Evolutionary conservation across 2,113 vertebrate species (phyloP).

Genomic region (Gymnogyps californianus): DNA sequence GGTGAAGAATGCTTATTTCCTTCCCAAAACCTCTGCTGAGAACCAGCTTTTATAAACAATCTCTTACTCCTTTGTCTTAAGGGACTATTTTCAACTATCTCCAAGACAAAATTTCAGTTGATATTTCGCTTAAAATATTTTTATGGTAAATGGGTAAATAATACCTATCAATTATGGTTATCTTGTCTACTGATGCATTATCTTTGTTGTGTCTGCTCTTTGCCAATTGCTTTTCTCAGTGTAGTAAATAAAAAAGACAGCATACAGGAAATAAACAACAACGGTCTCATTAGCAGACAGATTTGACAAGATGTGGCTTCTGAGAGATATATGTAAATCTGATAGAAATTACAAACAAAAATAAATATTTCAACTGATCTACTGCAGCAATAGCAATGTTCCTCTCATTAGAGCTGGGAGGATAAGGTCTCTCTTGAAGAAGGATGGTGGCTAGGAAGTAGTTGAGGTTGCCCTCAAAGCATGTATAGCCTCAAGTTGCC

Average conservation of each 20-base stretch:
- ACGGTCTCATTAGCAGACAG: not conserved
- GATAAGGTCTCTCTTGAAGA: not conserved
- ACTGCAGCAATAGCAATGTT: not conserved
- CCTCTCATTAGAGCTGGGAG: not conserved
- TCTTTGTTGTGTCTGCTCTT: not conserved
- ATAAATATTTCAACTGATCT: not conserved
- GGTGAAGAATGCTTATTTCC: constrained; percentile 66
- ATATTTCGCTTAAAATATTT: not conserved
- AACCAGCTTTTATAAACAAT: constrained; percentile 45
- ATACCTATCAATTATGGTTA: not conserved
- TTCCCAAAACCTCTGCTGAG: constrained; percentile 64
- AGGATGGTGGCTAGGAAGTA: not conserved
- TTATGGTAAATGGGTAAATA: constrained; percentile 11
- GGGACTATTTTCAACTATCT: not conserved
- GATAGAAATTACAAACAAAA: not conserved
- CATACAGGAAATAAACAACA: not conserved
- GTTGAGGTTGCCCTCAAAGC: not conserved
- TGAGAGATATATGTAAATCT: not conserved
- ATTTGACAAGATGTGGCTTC: not conserved
- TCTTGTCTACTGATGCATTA: not conserved
- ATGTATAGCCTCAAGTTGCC: not conserved
- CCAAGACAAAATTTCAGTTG: not conserved
- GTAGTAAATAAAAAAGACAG: not conserved
- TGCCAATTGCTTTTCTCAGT: not conserved
- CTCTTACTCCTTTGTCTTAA: constrained; percentile 31